phyloP scores from a whole-genome alignment of 92 coral and sea anemone species.

The Porites divaricata region DNA sequence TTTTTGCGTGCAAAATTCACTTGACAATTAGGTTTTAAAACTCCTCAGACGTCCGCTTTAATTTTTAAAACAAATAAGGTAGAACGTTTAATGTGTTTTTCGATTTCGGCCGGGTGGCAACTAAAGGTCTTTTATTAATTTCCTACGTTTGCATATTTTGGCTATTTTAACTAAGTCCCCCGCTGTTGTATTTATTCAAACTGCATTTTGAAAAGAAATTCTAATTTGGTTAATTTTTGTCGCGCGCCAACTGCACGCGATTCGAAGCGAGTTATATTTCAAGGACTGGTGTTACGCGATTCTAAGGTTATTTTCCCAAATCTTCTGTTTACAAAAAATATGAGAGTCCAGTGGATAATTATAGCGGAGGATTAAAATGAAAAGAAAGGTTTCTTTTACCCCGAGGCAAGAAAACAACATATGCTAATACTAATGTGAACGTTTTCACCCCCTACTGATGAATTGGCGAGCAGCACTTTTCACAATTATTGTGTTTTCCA shows the following conservation, averaged over 20 bases:
- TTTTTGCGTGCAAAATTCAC: slow-evolving; percentile 27
- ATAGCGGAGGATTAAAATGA: slow-evolving; percentile 29
- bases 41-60: background rate
- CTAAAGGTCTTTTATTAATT: slow-evolving; percentile 22
- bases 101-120: background rate
- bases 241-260: background rate
- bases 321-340: slow-evolving; percentile 5
- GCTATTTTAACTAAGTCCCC: slow-evolving; percentile 27
- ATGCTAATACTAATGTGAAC: slow-evolving; percentile 24
- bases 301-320: background rate
- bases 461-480: slow-evolving; percentile 32
- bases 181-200: slow-evolving; percentile 44
- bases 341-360: slow-evolving; percentile 22
- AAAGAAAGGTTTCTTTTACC: slow-evolving; percentile 38
- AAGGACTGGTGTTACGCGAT: background rate
- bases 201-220: slow-evolving; percentile 22
- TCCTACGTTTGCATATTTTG: slow-evolving; percentile 19
- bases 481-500: background rate
- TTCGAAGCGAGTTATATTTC: background rate
- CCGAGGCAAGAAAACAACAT: slow-evolving; percentile 45
- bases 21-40: slow-evolving; percentile 37
- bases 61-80: background rate
- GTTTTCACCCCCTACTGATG: slow-evolving; percentile 42
- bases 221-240: slow-evolving; percentile 16
- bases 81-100: background rate